Evolutionary conservation across 2,113 vertebrate genomes (phyloP).

Genomic region (Caracal caracal): DNA sequence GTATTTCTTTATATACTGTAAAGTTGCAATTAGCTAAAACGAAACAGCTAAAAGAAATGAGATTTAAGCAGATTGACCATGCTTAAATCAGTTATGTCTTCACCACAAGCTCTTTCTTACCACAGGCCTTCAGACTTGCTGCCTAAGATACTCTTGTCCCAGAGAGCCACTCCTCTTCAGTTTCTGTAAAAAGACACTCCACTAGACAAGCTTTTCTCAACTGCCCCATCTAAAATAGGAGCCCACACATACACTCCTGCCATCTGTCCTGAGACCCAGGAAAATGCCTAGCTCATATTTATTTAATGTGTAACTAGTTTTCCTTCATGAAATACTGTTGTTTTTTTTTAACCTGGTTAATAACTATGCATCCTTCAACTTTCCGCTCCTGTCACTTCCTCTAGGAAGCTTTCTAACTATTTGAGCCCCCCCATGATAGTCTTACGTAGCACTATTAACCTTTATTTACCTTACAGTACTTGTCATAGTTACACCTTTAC

Average conservation of each 20-base stretch:
- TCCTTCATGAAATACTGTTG: background rate
- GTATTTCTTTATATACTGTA: background rate
- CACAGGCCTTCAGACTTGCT: background rate
- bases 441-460: background rate
- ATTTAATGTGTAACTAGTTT: background rate
- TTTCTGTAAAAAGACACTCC: background rate
- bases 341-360: background rate
- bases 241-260: background rate
- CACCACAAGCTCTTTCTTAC: background rate
- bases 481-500: background rate
- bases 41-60: background rate
- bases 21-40: constrained; percentile 13
- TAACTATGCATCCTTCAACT: background rate
- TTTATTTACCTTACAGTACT: background rate
- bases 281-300: background rate
- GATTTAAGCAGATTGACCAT: background rate
- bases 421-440: background rate
- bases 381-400: background rate
- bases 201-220: background rate
- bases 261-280: background rate
- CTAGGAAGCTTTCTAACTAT: background rate
- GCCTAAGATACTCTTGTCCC: background rate
- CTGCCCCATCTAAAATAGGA: background rate
- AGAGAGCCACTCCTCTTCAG: background rate
- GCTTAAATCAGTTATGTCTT: background rate